Conservation (phyloP, 92 coral and sea anemone species). For the Anthopleura xanthogrammica region DNA sequence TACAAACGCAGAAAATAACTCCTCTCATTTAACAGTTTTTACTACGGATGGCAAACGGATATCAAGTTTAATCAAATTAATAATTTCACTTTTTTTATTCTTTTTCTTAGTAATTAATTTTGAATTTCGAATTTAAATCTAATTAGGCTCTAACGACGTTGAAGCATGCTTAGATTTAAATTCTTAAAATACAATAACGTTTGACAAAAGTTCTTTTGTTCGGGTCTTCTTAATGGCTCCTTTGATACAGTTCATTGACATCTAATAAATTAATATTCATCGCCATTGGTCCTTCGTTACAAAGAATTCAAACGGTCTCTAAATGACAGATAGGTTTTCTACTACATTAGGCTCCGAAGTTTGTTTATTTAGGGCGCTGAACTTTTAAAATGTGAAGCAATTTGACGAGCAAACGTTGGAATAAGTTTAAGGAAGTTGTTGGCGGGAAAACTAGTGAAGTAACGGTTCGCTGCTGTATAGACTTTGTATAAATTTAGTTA, state of each 20-base stretch:
- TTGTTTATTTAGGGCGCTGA: background rate
- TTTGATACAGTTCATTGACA: background rate
- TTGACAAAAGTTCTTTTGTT: conserved; percentile 15
- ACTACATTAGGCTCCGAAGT: background rate
- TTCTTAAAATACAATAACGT: conserved; percentile 4
- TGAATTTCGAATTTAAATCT: background rate
- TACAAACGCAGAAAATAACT: background rate
- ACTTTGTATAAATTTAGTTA: background rate
- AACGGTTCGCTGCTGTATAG: conserved; percentile 11
- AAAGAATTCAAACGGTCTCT: background rate
- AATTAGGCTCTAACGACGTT: background rate
- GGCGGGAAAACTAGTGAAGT: conserved; percentile 19
- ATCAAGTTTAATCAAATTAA: background rate
- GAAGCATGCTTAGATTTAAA: background rate
- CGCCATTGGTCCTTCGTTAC: background rate
- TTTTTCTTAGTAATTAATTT: background rate
- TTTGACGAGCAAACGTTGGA: background rate
- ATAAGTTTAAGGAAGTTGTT: background rate
- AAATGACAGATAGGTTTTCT: background rate
- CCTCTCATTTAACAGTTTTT: background rate
- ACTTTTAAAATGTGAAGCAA: background rate
- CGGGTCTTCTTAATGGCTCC: background rate
- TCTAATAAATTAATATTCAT: background rate
- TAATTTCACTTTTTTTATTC: background rate
- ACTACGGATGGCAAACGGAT: background rate